Evolutionary conservation across 2,888 invertebrate species (phyloP).

Genomic region (Caradrina clavipalpis): DNA sequence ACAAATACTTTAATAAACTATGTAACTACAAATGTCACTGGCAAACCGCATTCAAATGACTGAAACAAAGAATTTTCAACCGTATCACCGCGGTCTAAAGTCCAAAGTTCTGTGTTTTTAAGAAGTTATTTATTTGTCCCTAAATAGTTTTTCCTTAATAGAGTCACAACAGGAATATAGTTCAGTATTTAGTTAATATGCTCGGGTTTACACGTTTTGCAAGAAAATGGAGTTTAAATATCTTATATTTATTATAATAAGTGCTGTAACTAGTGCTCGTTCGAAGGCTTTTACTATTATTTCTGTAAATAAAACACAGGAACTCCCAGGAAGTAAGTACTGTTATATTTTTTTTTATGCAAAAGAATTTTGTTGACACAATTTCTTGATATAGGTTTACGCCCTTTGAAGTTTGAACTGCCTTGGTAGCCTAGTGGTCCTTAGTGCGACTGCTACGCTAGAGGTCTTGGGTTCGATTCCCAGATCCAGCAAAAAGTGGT

Average conservation of each 20-base stretch:
- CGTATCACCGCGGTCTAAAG: neutral
- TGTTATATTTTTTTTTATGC: neutral
- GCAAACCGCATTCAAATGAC: neutral
- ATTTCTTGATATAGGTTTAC: neutral
- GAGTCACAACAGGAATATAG: slow-evolving; percentile 27
- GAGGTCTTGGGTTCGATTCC: too few relatives aligned
- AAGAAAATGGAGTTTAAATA: slow-evolving; percentile 19
- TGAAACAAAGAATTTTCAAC: slow-evolving; percentile 1
- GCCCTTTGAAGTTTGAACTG: neutral
- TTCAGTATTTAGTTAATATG: slow-evolving; percentile 38
- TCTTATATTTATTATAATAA: slow-evolving; percentile 15
- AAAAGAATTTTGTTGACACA: too few relatives aligned
- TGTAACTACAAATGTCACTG: slow-evolving; percentile 22
- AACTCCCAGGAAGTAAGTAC: slow-evolving; percentile 30
- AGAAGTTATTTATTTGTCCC: slow-evolving; percentile 19
- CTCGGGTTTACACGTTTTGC: slow-evolving; percentile 31
- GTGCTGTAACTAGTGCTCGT: slow-evolving; percentile 14
- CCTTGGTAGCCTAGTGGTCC: too few relatives aligned
- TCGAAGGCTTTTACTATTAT: neutral
- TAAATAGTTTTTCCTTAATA: slow-evolving; percentile 47
- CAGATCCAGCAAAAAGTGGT: too few relatives aligned
- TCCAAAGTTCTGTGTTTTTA: neutral
- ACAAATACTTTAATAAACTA: slow-evolving; percentile 17
- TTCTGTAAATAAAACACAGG: neutral
- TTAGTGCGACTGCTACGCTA: too few relatives aligned